Base-by-base conservation (phyloP, 2,113 vertebrate genomes). In the Callopanchax toddi region DNA sequence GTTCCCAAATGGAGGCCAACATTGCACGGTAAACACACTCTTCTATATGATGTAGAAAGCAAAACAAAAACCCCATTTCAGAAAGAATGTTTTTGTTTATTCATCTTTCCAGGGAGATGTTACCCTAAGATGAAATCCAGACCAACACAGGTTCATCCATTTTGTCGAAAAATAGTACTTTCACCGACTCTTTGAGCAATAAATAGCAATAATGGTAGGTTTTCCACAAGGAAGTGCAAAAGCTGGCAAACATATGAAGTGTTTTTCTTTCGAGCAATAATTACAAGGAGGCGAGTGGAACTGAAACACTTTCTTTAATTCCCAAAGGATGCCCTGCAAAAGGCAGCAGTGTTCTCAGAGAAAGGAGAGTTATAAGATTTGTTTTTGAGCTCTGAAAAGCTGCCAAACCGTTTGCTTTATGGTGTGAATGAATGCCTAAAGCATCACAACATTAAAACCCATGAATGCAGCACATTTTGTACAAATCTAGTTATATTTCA, bases 221-320 rank as follows among this genome's bases (percentile, higher is more conserved):
- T 32, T 32, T 62, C 6, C 25, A 57, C 67, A 64, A 70, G 57
- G 29, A 60, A 36, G 23, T 49, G 40, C 52, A 51, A 43, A 49
- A 25, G 29, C 61, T 75, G 67, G 43, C 44, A 66, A 76, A 64
- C 26, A 59, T 44, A 58, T 62, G 46, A 54, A 43, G 36, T 50
- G 26, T 17, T 45, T 44, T 46, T 21, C 17, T 51, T 67, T 32
- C 46, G 16, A 48, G 36, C 18, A 16, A 55, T 40, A 55, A 48
- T 73, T 82, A 79, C 58, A 74, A 34, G 23, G 40, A 79, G 72
- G 52, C 53, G 18, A 45, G 34, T 58, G 42, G 2, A 48, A 54
- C 53, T 46, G 59, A 43, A 70, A 71, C 44, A 34, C 60, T 46
- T 66, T 58, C 43, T 76, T 54, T 44, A 26, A 64, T 43, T 67